Percentiles rank a stretch among this genome's conserved stretches.
phyloP scores from a whole-genome alignment of 2,888 invertebrate genomes.

The Prostheceraeus crozeri region DNA sequence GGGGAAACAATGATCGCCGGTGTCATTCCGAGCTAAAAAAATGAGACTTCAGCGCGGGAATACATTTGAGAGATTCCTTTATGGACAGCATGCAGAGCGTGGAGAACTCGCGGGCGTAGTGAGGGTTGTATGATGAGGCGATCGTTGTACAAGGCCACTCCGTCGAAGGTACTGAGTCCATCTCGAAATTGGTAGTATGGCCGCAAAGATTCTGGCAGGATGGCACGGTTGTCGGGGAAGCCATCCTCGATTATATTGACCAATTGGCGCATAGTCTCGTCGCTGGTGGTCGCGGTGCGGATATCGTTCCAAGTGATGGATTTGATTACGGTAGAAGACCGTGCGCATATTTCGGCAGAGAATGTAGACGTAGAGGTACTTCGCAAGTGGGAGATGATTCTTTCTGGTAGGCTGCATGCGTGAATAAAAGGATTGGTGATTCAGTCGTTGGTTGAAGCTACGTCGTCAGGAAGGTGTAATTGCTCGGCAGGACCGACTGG shows the following conservation, averaged over 20 bases:
- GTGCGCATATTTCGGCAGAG: too few species aligned
- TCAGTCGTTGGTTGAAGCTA: too few species aligned
- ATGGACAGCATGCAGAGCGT: slow-evolving; percentile 19
- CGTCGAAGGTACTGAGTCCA: not conserved
- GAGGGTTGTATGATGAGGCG: not conserved
- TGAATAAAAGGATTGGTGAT: too few species aligned
- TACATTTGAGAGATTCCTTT: not conserved
- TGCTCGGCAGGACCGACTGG: not conserved
- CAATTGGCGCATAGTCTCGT: not conserved
- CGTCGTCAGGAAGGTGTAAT: not conserved
- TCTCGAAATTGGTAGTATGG: slow-evolving; percentile 6
- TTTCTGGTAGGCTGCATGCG: too few species aligned
- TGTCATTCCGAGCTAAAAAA: slow-evolving; percentile 38
- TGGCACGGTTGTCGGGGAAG: not conserved
- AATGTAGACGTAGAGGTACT: too few species aligned
- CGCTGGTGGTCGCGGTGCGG: slow-evolving; percentile 8
- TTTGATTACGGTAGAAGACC: too few species aligned
- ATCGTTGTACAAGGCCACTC: slow-evolving; percentile 6
- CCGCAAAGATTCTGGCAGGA: not conserved
- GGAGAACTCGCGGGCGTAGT: slow-evolving; percentile 10
- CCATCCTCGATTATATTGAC: slow-evolving; percentile 4
- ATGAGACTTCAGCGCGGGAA: slow-evolving; percentile 41
- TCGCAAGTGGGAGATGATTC: too few species aligned
- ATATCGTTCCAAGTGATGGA: slow-evolving; percentile 27
- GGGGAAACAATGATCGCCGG: slow-evolving; percentile 9